These are phyloP conservation scores for Pterophyllum scalare DNA, from an alignment of 2,113 vertebrate genomes.

Conservation along the genomic window DNA sequence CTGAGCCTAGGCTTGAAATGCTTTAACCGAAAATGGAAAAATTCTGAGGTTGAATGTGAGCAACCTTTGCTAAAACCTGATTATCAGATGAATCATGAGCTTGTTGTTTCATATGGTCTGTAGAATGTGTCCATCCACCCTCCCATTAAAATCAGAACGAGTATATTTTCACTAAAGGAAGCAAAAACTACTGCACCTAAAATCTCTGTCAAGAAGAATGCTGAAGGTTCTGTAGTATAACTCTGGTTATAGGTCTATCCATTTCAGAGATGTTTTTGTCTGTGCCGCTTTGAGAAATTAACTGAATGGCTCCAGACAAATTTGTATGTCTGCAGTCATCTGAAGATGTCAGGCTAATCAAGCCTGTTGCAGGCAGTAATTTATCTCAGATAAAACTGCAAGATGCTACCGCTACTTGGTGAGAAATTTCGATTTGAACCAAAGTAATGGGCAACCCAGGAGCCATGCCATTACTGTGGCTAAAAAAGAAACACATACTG, in stretches of 20 bases:
- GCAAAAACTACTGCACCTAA: neutral
- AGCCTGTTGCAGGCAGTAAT: rapidly evolving
- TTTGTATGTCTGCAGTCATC: neutral
- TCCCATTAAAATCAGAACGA: neutral
- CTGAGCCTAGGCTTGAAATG: neutral
- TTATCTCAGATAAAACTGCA: neutral
- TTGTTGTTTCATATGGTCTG: neutral
- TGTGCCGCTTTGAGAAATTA: neutral
- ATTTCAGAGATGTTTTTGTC: neutral
- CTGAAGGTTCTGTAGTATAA: neutral
- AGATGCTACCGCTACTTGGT: neutral
- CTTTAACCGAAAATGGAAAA: neutral
- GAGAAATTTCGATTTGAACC: too few species aligned
- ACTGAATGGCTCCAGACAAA: neutral
- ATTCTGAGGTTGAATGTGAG: neutral
- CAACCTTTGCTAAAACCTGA: neutral
- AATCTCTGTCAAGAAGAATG: neutral
- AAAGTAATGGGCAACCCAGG: too few species aligned
- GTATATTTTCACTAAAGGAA: neutral
- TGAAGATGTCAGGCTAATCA: neutral
- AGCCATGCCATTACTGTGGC: neutral
- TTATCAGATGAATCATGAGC: neutral
- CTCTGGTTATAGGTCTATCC: rapidly evolving
- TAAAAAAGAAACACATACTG: neutral
- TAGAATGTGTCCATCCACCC: neutral